These are phyloP conservation scores for Microhierax caerulescens DNA, from an alignment of 2,797 vertebrate species.

Conservation along the genomic window DNA sequence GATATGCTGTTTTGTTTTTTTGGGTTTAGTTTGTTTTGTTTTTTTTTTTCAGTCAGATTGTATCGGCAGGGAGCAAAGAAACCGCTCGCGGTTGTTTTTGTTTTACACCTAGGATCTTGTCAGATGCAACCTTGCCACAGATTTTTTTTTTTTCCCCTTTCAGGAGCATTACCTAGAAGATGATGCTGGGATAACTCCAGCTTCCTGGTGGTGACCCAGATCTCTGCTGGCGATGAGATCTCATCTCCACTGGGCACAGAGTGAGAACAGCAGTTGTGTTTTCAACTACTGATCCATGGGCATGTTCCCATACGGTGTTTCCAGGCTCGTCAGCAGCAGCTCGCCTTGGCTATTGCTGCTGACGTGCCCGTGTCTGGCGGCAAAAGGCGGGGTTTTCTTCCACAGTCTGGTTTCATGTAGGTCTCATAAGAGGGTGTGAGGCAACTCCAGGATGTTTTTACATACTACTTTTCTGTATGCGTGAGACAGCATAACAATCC, in stretches of 20 bases:
- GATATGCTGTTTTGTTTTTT: not conserved
- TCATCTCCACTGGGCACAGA: not conserved
- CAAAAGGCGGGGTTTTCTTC: not conserved
- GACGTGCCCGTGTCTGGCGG: not conserved
- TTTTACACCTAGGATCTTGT: not conserved
- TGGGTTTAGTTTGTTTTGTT: too few species aligned
- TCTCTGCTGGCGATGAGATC: not conserved
- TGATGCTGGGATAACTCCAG: not conserved
- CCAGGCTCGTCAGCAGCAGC: not conserved
- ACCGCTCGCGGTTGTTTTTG: not conserved
- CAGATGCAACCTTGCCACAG: not conserved
- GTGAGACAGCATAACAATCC: slow-evolving; percentile 1
- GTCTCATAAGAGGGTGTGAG: not conserved
- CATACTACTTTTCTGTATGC: not conserved
- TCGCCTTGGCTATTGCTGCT: not conserved
- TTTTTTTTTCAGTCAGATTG: not conserved
- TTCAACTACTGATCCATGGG: fast-evolving
- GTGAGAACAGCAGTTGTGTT: not conserved
- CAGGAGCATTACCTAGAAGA: not conserved
- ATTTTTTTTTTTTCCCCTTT: not conserved
- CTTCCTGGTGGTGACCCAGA: slow-evolving; percentile 35
- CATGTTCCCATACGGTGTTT: not conserved
- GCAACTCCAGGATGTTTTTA: not conserved
- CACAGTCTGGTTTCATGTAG: not conserved
- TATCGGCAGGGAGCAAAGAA: not conserved